Conservation (phyloP, 2,797 vertebrate species). For the Allobates femoralis region DNA sequence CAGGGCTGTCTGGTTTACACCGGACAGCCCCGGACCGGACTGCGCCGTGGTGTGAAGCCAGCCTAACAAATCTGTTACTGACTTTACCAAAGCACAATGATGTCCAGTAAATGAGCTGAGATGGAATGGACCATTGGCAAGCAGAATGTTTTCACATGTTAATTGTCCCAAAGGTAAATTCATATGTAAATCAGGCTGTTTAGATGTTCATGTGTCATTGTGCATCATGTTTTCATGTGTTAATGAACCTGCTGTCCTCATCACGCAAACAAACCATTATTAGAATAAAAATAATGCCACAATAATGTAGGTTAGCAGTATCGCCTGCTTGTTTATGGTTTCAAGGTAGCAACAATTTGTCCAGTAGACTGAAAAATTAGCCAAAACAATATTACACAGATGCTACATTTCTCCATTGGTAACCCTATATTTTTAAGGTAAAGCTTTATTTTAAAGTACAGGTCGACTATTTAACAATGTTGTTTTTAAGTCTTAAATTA, state of each 20-base stretch:
- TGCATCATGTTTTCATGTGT: slow-evolving; percentile 13
- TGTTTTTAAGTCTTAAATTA: no score
- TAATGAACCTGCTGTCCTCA: background rate
- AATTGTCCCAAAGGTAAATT: slow-evolving; percentile 5
- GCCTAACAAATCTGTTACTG: background rate
- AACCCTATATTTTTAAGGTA: no score
- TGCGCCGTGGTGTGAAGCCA: no score
- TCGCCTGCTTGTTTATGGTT: slow-evolving; percentile 1
- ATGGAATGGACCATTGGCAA: background rate
- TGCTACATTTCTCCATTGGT: no score
- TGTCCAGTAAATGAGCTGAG: background rate
- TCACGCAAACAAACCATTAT: background rate
- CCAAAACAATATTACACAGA: no score
- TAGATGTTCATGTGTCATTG: background rate
- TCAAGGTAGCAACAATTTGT: background rate
- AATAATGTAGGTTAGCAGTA: background rate
- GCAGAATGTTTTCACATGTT: background rate
- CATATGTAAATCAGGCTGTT: background rate
- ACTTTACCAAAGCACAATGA: background rate
- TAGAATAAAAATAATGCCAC: background rate
- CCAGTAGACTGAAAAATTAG: background rate
- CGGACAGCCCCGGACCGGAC: no score
- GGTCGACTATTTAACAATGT: no score
- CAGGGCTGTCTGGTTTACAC: no score
- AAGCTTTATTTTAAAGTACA: no score